phyloP scores from a whole-genome alignment of 2,113 vertebrate species.

The Lepus timidus region DNA sequence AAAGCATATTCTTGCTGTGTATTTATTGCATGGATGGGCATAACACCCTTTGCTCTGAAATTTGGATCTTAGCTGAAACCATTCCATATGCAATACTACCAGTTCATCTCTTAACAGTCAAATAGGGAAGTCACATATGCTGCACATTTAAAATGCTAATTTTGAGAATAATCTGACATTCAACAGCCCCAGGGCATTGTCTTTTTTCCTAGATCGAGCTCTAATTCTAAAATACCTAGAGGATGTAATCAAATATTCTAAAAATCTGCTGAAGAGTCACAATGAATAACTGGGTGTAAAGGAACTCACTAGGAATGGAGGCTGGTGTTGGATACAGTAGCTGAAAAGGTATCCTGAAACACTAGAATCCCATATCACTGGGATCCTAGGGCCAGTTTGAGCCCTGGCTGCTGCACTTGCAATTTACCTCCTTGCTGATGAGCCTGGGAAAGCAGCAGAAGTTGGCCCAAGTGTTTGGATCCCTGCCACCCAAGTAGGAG shows the following conservation, averaged over 20 bases:
- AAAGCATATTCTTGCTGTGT: not conserved
- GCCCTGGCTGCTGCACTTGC: no score
- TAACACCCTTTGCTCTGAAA: constrained; percentile 30
- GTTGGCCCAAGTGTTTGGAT: no score
- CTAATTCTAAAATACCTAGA: constrained; percentile 56
- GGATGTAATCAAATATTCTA: constrained; percentile 46
- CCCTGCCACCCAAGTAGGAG: no score
- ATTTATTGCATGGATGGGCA: not conserved
- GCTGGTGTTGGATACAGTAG: no score
- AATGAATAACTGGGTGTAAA: constrained; percentile 40
- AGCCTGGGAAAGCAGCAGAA: no score
- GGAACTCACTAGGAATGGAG: not conserved
- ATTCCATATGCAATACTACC: not conserved
- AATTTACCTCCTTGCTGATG: no score
- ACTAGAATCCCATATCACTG: no score
- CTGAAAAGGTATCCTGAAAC: no score
- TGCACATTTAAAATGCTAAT: constrained; percentile 56
- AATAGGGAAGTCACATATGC: constrained; percentile 40
- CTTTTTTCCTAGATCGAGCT: not conserved
- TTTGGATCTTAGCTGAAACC: constrained; percentile 38
- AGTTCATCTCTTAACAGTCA: constrained; percentile 41
- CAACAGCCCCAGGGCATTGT: constrained; percentile 47
- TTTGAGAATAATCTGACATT: constrained; percentile 70
- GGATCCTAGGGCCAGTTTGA: no score
- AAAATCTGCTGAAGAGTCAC: constrained; percentile 37